phyloP scores from a whole-genome alignment of 2,113 vertebrate genomes.

The Thalassoma bifasciatum region DNA sequence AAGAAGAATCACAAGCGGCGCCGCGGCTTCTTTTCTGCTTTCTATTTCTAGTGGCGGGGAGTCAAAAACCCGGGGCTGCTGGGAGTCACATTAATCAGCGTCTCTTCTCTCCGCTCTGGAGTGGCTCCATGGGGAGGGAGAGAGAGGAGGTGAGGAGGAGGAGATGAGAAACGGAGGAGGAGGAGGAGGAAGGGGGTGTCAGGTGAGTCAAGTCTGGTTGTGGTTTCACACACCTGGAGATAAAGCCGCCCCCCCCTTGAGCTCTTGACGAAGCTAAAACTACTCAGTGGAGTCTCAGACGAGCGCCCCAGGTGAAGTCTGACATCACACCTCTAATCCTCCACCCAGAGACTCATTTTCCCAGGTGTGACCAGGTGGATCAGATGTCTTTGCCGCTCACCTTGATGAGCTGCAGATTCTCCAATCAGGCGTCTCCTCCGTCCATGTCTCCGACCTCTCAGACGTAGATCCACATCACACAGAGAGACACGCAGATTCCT shows the following conservation, averaged over 20 bases:
- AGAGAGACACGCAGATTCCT: constrained; percentile 17
- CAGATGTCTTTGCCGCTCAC: constrained; percentile 55
- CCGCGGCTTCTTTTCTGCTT: constrained; percentile 3
- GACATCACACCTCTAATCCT: constrained; percentile 61
- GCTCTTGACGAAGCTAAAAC: not conserved
- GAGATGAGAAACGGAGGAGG: constrained; percentile 22
- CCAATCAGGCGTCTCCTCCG: constrained; percentile 29
- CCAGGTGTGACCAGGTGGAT: constrained; percentile 44
- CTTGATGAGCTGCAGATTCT: constrained; percentile 27
- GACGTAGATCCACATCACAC: constrained; percentile 26
- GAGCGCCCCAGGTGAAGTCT: constrained; percentile 58
- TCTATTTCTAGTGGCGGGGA: constrained; percentile 46
- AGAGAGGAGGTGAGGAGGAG: not conserved
- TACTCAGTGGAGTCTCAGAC: constrained; percentile 52
- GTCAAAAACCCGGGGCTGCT: constrained; percentile 28
- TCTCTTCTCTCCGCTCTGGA: constrained; percentile 32
- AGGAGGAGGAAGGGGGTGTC: constrained; percentile 29
- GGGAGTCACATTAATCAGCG: constrained; percentile 56
- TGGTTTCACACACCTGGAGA: constrained; percentile 69
- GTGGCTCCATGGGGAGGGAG: constrained; percentile 52
- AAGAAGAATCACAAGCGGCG: constrained; percentile 33
- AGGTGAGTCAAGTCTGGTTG: constrained; percentile 62
- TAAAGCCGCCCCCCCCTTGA: constrained; percentile 18
- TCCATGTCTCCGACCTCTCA: constrained; percentile 8
- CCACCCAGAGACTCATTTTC: constrained; percentile 27